Evolutionary conservation across 2,797 vertebrate species (phyloP).

Genomic region (Chloroceryle inda): DNA sequence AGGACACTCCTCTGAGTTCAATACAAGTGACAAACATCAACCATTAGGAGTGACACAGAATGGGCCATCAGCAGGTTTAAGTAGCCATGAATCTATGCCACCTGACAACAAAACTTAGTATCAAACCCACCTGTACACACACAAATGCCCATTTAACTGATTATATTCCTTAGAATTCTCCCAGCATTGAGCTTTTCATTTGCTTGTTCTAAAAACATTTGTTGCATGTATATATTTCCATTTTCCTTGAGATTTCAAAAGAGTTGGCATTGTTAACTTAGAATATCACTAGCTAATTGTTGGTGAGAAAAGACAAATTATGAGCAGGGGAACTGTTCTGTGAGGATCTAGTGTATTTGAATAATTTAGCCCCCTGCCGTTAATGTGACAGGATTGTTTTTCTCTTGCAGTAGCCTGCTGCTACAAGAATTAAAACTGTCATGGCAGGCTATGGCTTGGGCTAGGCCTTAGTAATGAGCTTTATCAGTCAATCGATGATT

Average conservation of each 20-base stretch:
- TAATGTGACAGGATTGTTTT: constrained; percentile 97
- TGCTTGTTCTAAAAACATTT: neutral
- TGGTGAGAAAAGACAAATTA: constrained; percentile 96
- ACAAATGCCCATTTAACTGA: neutral
- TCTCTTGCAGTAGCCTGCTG: constrained; percentile 93
- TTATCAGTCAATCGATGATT: constrained; percentile 94
- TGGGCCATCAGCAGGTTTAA: neutral
- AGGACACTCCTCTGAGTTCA: neutral
- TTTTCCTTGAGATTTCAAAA: constrained; percentile 75
- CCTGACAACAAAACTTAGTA: neutral
- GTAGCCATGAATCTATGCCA: neutral
- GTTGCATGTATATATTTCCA: constrained; percentile 13
- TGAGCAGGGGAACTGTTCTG: constrained; percentile 90
- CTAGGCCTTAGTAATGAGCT: constrained; percentile 87
- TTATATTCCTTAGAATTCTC: neutral
- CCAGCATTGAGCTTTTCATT: neutral
- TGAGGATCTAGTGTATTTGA: constrained; percentile 98
- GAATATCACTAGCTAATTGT: constrained; percentile 96
- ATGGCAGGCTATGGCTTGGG: constrained; percentile 82
- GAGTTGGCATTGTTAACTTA: constrained; percentile 95
- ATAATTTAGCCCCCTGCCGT: constrained; percentile 97
- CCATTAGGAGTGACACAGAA: neutral
- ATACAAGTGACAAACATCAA: neutral
- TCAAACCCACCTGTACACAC: neutral
- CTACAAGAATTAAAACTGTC: constrained; percentile 93